Evolutionary conservation across 2,888 invertebrate species (phyloP).

Genomic region (Torymus tubicola): DNA sequence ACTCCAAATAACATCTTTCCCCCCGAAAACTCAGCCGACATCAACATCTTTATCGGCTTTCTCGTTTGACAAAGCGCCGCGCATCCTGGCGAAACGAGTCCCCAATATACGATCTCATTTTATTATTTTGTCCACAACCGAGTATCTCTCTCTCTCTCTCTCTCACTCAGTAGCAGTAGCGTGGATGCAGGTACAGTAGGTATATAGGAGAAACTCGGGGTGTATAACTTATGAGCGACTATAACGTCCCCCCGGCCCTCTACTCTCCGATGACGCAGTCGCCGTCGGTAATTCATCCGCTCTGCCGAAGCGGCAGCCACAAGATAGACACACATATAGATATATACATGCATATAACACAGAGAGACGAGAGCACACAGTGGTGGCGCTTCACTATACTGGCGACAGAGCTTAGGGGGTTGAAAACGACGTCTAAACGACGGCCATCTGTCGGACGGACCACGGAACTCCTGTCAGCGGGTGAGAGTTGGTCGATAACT

Average conservation of each 20-base stretch:
- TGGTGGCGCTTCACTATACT: background rate
- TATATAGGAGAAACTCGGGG: background rate
- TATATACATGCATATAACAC: too few relatives aligned
- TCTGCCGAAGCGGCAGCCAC: constrained; percentile 63
- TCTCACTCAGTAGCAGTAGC: background rate
- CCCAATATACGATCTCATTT: constrained; percentile 34
- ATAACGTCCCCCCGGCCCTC: constrained; percentile 60
- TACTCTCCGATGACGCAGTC: constrained; percentile 57
- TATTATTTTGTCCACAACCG: constrained; percentile 41
- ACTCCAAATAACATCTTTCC: too few relatives aligned
- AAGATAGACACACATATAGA: constrained; percentile 60
- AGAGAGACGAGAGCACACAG: background rate
- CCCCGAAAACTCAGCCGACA: too few relatives aligned
- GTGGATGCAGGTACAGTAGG: constrained; percentile 23
- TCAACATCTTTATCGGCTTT: constrained; percentile 18
- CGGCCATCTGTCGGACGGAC: constrained; percentile 73
- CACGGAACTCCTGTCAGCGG: constrained; percentile 69
- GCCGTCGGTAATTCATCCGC: constrained; percentile 73
- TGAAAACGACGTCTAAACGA: constrained; percentile 71
- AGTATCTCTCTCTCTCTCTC: too few relatives aligned
- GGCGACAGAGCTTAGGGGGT: constrained; percentile 64
- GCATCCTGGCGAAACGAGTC: constrained; percentile 21
- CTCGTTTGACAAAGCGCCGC: constrained; percentile 25
- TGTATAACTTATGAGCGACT: constrained; percentile 57
- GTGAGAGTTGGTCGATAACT: constrained; percentile 71